Conservation (phyloP, 2,797 vertebrate genomes). For the Cetoscarus ocellatus region DNA sequence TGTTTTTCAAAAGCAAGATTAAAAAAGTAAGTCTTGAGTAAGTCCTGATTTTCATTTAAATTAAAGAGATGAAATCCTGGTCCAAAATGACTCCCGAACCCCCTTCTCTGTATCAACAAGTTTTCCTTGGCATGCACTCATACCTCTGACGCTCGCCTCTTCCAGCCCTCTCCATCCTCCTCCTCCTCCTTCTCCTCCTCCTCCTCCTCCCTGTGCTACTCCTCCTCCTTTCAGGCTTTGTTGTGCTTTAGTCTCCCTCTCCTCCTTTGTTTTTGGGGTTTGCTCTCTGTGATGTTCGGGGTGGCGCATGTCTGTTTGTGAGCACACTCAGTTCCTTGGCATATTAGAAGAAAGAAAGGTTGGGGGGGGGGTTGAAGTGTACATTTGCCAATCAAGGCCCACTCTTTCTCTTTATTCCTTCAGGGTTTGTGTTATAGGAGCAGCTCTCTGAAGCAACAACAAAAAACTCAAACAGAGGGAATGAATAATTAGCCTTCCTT, state of each 20-base stretch:
- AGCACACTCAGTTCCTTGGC: constrained; percentile 68
- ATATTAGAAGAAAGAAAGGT: constrained; percentile 62
- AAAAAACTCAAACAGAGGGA: constrained; percentile 67
- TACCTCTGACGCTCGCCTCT: constrained; percentile 64
- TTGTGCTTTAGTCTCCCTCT: constrained; percentile 60
- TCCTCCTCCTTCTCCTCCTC: constrained; percentile 5
- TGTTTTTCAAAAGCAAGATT: too few relatives aligned
- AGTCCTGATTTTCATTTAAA: constrained; percentile 19
- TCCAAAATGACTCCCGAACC: constrained; percentile 52
- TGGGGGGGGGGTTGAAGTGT: constrained; percentile 61
- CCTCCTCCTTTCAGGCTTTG: constrained; percentile 72
- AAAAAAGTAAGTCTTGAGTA: too few relatives aligned
- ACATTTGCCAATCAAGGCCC: constrained; percentile 77
- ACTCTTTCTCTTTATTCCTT: constrained; percentile 72
- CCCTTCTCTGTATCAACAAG: constrained; percentile 73
- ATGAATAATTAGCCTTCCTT: constrained; percentile 79
- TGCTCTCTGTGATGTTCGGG: constrained; percentile 72
- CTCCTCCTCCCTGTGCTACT: constrained; percentile 34
- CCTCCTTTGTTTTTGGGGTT: constrained; percentile 64
- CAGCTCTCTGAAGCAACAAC: constrained; percentile 53
- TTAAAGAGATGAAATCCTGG: not conserved
- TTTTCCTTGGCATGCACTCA: constrained; percentile 71
- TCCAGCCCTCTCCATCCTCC: constrained; percentile 53
- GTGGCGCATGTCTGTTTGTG: constrained; percentile 67
- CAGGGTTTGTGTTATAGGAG: constrained; percentile 71